Base-by-base conservation (phyloP, 2,113 vertebrate species). In the Labeo catla region DNA sequence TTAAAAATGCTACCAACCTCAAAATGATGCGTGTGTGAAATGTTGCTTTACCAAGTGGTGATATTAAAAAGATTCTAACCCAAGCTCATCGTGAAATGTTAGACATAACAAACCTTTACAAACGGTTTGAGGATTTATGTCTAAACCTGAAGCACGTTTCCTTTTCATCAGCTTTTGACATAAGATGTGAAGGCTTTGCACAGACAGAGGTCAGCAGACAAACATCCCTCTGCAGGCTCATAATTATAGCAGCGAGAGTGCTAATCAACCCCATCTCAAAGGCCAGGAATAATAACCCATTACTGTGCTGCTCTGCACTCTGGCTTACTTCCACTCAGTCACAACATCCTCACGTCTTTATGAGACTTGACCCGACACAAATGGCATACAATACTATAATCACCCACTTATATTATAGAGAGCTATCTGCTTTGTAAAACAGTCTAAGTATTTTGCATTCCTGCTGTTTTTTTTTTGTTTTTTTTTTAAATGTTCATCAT, bases 251-350 rank as follows among this genome's bases (percentile, higher is more conserved):
- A 28, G 72, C 45, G 6, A 76, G 21, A 49, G 45, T 23, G 72
- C 21, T 76, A 76, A 76, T 76, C 72, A 76, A 74, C 72, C 72
- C 12, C 43, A 74, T 74, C 72, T 74, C 43, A 74, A 47, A 73
- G 43, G 70, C 70, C 43, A 73, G 19, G 10, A 73, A 49, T 74
- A 49, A 74, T 6, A 76, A 76, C 45, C 45, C 0, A 49, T 76
- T 50, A 28, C 72, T 23, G 45, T 28, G 72, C 72, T 49, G 39
- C 39, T 23, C 21, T 15, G 68, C 39, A 49, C 72, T 49, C 72
- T 1, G 45, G 45, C 21, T 23, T 12, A 15, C 21, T 76, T 49
- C n/a, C 21, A 76, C n/a, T 45, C 72, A 74, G 72, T 23, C 72
- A 49, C 19, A 74, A 74, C 72, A 74, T 74, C 72, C 43, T 74